A percentile compares a stretch with the other conserved stretches of the same genome.
Evolutionary conservation across 1,140 invertebrate species (phyloP).

Genomic region (Papilio aristodemus): DNA sequence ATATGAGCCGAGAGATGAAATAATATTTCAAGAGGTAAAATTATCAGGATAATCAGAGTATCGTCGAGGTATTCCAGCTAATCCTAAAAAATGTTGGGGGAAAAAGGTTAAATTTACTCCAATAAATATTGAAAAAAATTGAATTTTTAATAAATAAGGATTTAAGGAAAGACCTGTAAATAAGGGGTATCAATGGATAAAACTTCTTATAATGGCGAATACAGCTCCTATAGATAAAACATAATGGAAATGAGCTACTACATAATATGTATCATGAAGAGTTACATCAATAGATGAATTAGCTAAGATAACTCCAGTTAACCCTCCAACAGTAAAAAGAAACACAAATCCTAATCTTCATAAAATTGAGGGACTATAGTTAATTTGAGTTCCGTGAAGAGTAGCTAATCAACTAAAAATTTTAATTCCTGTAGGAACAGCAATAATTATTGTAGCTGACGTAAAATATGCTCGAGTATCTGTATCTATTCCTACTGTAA

Average conservation of each 20-base stretch:
- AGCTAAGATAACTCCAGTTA: slow-evolving; percentile 84
- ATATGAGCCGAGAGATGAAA: slow-evolving; percentile 83
- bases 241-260: slow-evolving; percentile 89
- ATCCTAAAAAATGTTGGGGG: slow-evolving; percentile 88
- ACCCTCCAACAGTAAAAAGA: slow-evolving; percentile 83
- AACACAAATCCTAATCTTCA: slow-evolving; percentile 87
- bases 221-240: slow-evolving; percentile 85
- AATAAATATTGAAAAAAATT: slow-evolving; percentile 83
- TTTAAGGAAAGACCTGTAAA: slow-evolving; percentile 82
- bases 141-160: slow-evolving; percentile 80
- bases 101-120: slow-evolving; percentile 88
- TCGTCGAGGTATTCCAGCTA: slow-evolving; percentile 86
- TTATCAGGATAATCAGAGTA: slow-evolving; percentile 86
- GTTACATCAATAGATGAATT: slow-evolving; percentile 86
- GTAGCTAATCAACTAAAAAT: slow-evolving; percentile 85
- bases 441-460: slow-evolving; percentile 87
- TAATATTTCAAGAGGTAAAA: slow-evolving; percentile 83
- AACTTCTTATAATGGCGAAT: slow-evolving; percentile 85
- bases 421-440: slow-evolving; percentile 84
- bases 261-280: slow-evolving; percentile 88
- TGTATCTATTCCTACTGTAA: slow-evolving; percentile 87
- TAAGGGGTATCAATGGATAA: slow-evolving; percentile 84
- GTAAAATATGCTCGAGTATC: slow-evolving; percentile 88
- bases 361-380: slow-evolving; percentile 79
- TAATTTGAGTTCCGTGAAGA: slow-evolving; percentile 79